Evolutionary conservation across 92 coral and sea anemone genomes (phyloP).

Genomic region (Parazoanthus darwini): DNA sequence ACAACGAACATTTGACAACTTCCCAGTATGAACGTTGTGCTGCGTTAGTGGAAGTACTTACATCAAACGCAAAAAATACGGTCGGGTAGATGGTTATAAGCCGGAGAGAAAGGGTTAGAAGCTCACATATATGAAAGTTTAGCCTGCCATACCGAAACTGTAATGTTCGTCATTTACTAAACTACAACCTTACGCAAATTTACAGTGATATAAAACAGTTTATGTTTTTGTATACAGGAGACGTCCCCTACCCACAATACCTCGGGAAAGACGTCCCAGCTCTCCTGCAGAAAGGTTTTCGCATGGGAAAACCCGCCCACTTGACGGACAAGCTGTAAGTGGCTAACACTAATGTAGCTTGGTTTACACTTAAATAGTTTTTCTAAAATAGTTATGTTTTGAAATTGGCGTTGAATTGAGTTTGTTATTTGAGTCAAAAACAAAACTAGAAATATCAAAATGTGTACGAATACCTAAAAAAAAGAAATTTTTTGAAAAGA

Average conservation of each 20-base stretch:
- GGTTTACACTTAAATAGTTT: neutral
- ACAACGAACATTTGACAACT: too few relatives aligned
- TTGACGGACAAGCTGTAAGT: conserved; percentile 27
- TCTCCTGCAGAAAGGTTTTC: conserved; percentile 37
- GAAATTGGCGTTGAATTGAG: too few relatives aligned
- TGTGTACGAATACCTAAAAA: too few relatives aligned
- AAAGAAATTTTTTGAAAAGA: too few relatives aligned
- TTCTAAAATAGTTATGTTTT: too few relatives aligned
- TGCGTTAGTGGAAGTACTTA: neutral
- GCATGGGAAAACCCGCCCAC: conserved; percentile 43
- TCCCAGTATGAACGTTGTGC: too few relatives aligned
- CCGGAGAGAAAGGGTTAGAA: too few relatives aligned
- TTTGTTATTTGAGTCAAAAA: too few relatives aligned
- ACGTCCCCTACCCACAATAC: conserved; percentile 38
- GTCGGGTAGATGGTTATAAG: too few relatives aligned
- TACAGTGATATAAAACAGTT: neutral
- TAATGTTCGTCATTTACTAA: too few relatives aligned
- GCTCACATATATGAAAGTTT: neutral
- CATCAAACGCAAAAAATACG: neutral
- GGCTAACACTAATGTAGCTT: neutral
- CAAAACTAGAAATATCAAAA: too few relatives aligned
- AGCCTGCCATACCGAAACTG: neutral
- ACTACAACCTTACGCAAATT: too few relatives aligned
- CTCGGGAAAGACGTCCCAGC: conserved; percentile 28
- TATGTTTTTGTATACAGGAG: neutral